phyloP scores from a whole-genome alignment of 2,113 vertebrate species.

The Ondatra zibethicus region DNA sequence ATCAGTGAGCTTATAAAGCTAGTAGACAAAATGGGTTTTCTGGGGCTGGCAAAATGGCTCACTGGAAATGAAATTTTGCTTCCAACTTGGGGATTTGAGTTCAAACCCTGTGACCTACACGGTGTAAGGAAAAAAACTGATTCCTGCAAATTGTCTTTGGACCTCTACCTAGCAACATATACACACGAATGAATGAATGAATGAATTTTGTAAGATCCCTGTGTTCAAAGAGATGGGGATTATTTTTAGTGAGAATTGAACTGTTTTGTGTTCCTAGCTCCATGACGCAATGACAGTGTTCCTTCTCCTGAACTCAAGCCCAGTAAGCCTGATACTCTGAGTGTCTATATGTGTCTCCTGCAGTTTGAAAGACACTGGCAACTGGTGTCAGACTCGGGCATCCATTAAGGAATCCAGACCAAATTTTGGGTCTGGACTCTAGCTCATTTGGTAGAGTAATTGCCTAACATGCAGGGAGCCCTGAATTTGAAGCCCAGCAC shows the following conservation, averaged over 20 bases:
- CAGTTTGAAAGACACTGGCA: neutral
- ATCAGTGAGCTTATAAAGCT: neutral
- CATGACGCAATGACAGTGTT: neutral
- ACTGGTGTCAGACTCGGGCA: neutral
- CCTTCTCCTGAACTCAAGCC: neutral
- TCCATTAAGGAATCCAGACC: neutral
- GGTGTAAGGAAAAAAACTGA: neutral
- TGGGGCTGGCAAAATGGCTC: neutral
- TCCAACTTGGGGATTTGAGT: neutral
- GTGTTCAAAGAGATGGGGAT: neutral
- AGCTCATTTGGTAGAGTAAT: too few relatives aligned
- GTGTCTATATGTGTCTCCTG: neutral
- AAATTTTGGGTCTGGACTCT: neutral
- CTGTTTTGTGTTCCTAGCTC: neutral
- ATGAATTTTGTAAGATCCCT: neutral
- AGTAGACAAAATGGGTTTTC: neutral
- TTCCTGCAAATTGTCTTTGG: neutral
- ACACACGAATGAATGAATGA: too few relatives aligned
- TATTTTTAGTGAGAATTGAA: neutral
- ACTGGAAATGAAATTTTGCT: neutral
- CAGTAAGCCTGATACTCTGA: neutral
- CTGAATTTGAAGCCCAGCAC: neutral
- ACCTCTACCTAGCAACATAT: neutral
- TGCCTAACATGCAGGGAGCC: neutral
- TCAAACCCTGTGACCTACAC: too few relatives aligned